Conservation (phyloP, 2,888 invertebrate species). For the Scaptomyza polygonia region DNA sequence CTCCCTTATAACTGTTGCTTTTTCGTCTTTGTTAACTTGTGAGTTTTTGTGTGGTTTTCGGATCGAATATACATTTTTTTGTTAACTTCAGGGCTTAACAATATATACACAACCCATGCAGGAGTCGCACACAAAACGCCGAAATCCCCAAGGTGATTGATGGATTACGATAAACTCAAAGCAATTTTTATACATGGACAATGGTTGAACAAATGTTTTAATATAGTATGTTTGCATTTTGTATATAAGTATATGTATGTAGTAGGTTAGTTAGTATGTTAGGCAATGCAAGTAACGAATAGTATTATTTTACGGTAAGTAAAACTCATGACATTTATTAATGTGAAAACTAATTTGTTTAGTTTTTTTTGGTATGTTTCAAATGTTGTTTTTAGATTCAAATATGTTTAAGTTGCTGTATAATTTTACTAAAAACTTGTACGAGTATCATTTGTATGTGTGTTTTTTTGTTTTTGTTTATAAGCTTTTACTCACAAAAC, state of each 20-base stretch:
- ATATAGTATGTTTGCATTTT: slow-evolving; percentile 22
- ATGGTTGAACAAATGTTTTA: slow-evolving; percentile 39
- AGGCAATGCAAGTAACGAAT: slow-evolving; percentile 57
- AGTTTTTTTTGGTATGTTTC: slow-evolving; percentile 2
- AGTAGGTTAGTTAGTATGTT: slow-evolving; percentile 44
- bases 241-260: slow-evolving; percentile 30
- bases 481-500: slow-evolving; percentile 85
- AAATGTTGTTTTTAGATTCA: slow-evolving; percentile 30
- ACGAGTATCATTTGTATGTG: slow-evolving; percentile 38
- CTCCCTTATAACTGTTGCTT: not conserved
- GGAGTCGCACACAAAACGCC: slow-evolving; percentile 33
- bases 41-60: not conserved
- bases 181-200: slow-evolving; percentile 48
- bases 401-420: slow-evolving; percentile 54
- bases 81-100: slow-evolving; percentile 9
- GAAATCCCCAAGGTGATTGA: slow-evolving; percentile 37
- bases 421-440: slow-evolving; percentile 41
- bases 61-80: slow-evolving; percentile 1
- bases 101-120: slow-evolving; percentile 46
- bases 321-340: slow-evolving; percentile 57
- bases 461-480: slow-evolving; percentile 67
- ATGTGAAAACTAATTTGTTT: slow-evolving; percentile 9
- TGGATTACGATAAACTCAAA: slow-evolving; percentile 51
- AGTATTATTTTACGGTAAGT: slow-evolving; percentile 57
- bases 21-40: slow-evolving; percentile 5